Evolutionary conservation across 2,888 invertebrate species (phyloP).

Genomic region (Drosophila anomalata): DNA sequence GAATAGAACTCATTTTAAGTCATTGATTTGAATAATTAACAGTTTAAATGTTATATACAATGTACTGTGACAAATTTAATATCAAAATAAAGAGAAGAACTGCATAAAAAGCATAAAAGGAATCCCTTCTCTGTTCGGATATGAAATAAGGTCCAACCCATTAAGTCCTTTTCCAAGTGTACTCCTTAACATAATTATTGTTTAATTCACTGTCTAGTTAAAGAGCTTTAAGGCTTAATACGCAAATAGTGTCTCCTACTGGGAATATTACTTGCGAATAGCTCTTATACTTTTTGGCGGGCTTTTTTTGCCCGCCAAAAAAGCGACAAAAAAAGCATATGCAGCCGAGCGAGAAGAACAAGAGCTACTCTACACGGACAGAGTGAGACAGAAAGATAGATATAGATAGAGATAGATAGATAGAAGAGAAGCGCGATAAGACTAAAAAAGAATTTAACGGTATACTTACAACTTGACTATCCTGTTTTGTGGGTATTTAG

Average conservation of each 20-base stretch:
- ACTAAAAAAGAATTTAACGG: constrained; percentile 58
- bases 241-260: constrained; percentile 8
- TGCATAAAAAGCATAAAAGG: too few species aligned
- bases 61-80: too few species aligned
- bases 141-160: neutral
- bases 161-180: constrained; percentile 2
- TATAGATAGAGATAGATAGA: constrained; percentile 29
- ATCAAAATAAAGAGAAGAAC: too few species aligned
- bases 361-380: constrained; percentile 36
- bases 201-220: constrained; percentile 18
- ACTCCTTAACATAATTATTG: constrained; percentile 6
- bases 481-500: constrained; percentile 69
- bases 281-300: constrained; percentile 4
- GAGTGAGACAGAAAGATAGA: constrained; percentile 42
- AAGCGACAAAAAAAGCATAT: constrained; percentile 22
- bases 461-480: constrained; percentile 81
- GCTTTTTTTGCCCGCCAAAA: constrained; percentile 12
- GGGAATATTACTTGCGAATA: constrained; percentile 2
- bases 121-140: neutral
- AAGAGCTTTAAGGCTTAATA: constrained; percentile 15
- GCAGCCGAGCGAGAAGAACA: constrained; percentile 31
- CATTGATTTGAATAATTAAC: neutral
- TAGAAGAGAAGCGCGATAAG: constrained; percentile 65
- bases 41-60: too few species aligned
- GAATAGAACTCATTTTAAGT: constrained; percentile 2